Base-by-base conservation (phyloP, 2,797 vertebrate genomes). In the Enteromius anoplus region DNA sequence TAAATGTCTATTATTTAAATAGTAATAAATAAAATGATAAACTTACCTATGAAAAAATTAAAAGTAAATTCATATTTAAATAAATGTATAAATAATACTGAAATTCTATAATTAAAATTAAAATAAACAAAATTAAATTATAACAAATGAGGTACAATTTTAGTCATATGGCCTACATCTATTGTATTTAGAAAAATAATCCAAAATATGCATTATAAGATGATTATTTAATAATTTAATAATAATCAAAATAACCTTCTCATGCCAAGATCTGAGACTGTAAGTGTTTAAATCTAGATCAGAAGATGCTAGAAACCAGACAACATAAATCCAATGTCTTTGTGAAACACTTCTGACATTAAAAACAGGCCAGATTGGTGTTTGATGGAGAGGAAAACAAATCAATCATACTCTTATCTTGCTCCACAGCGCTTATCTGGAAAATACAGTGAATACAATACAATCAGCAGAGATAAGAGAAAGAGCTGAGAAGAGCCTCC, bases 401-500 rank as follows among this genome's bases (percentile, higher is more conserved):
- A 71, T 78, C 42, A 65, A 83, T 65, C 37, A 60, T 32, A 53
- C 3, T 55, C 66, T 77, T 45, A 85, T 85, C 75, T 68, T 37
- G 68, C 70, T 58, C 69, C 64, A 70, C 8, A 14, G 23, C 2
- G 23, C 60, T 40, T 81, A 64, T 83, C 77, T 62, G 12, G 64
- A 42, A 45, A 75, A 49, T 80, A 81, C 82, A 84, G 69, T 68
- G 82, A 78, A 82, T 64, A 84, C 42, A 83, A 75, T 64, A 29
- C 29, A 26, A 84, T 83, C 86, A 68, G 85, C 42, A 37, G 9
- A 84, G 87, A 86, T 86, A 81, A 62, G 29, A 8, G 65, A 68
- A 34, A 34, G 62, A 40, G 34, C 15, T 14, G 17, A 21, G 32
- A 68, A 45, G 37, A 42, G 19, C 23, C 26, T 21, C 15, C 21